phyloP scores from a whole-genome alignment of 2,797 vertebrate genomes.

The Petrocephalus sullivani region DNA sequence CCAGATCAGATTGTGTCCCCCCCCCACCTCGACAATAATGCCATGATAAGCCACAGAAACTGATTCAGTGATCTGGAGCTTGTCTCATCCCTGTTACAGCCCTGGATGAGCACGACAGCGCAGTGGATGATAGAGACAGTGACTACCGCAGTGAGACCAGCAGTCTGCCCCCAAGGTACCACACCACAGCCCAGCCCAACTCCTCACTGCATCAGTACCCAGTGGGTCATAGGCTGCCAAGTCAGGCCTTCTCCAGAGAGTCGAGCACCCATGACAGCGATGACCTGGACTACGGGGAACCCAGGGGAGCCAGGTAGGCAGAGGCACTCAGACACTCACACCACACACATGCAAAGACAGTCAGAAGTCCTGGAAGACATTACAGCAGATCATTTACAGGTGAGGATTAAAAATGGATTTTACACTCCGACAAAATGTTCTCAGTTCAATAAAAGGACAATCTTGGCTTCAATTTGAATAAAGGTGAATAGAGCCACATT shows the following conservation, averaged over 20 bases:
- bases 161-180: slow-evolving; percentile 75
- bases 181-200: slow-evolving; percentile 80
- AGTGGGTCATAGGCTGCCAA: slow-evolving; percentile 64
- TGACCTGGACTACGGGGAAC: slow-evolving; percentile 73
- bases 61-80: slow-evolving; percentile 7
- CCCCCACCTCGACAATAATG: not conserved
- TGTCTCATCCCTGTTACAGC: slow-evolving; percentile 55
- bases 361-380: not conserved
- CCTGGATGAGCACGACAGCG: slow-evolving; percentile 85
- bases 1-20: not conserved
- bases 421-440: not conserved
- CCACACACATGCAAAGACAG: not conserved
- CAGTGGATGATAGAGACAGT: slow-evolving; percentile 79
- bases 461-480: not conserved
- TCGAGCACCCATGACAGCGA: slow-evolving; percentile 30
- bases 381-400: not conserved
- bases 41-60: not conserved
- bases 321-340: slow-evolving; percentile 1
- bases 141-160: slow-evolving; percentile 89
- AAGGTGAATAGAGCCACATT: not conserved
- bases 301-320: slow-evolving; percentile 66
- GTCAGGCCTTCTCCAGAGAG: slow-evolving; percentile 60
- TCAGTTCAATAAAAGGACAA: not conserved
- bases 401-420: not conserved
- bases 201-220: slow-evolving; percentile 87